Evolutionary conservation across 2,888 invertebrate genomes (phyloP), one percentile per base, ranked within the genome.

Genomic region (Catonia carolina): DNA sequence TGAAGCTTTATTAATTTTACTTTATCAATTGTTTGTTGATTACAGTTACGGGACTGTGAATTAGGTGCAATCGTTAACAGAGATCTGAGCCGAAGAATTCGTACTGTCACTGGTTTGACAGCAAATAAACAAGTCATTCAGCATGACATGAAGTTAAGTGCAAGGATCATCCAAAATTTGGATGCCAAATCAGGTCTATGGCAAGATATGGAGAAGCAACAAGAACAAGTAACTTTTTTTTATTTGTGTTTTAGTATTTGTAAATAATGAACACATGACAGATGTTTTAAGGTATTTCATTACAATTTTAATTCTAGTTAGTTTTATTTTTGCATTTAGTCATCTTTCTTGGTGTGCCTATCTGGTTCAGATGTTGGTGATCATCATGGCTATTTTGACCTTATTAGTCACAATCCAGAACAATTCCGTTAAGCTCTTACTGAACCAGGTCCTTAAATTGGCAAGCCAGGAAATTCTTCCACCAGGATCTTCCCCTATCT

Each of bases 31-130:
- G 14, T 41, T 10, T 41, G 12, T 71, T 72, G 62, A 70, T 73
- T 71, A 60, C 71, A 90, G 90, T 76, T 89, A 62, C 83, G 86
- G 61, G 95, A 95, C 68, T 90, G 90, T 71, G 96, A 96, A 72
- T 76, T 96, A 64, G 93, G 93, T 15, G 93, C 95, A 6, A 94
- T 98, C 64, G 93, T 99, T 47, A 99, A 99, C 76, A 82, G 97
- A 15, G 99, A 99, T 75, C 75, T 99, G 61, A 93, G 92, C 67
- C 85, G 97, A 12, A 83, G 98, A 53, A 89, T 99, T 60, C 84
- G 99, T 1, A 86, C 93, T 1, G 89, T 93, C 0, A 90, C 91
- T 68, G 95, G 94, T 27, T 83, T 95, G 35, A 90, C 93, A 0
- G 83, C 89, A 12, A 94, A 95, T 70, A 89, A 91, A 64, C 82